Evolutionary conservation across 2,888 invertebrate genomes (phyloP).

Genomic region (Dryobota labecula): DNA sequence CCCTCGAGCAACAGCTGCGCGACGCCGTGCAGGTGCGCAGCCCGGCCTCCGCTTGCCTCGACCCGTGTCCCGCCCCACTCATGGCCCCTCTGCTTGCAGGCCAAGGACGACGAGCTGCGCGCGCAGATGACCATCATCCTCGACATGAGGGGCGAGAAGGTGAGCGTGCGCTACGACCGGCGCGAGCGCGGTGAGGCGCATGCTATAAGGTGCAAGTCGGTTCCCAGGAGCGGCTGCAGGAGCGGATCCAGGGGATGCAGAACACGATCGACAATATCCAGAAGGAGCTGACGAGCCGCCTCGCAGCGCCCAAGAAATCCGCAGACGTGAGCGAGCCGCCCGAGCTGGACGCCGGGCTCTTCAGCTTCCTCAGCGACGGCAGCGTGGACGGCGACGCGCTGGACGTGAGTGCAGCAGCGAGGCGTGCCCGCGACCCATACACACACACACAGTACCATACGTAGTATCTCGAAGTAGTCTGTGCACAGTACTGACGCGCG

Average conservation of each 20-base stretch:
- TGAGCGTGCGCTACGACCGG: slow-evolving; percentile 39
- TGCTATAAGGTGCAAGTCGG: neutral
- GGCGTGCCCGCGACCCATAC: neutral
- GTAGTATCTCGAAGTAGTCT: too few species aligned
- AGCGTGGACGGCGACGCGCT: slow-evolving; percentile 70
- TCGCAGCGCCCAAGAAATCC: slow-evolving; percentile 30
- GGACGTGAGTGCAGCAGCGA: slow-evolving; percentile 60
- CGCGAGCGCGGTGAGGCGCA: neutral
- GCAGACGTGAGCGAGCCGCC: slow-evolving; percentile 29
- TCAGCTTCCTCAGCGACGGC: slow-evolving; percentile 73
- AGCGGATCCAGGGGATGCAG: slow-evolving; percentile 77
- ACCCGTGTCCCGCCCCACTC: neutral
- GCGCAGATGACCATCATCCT: slow-evolving; percentile 75
- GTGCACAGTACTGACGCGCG: neutral
- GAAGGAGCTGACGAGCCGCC: slow-evolving; percentile 78
- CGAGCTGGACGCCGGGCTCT: slow-evolving; percentile 55
- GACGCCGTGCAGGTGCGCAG: slow-evolving; percentile 18
- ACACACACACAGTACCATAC: too few species aligned
- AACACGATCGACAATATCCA: slow-evolving; percentile 81
- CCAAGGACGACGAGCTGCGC: slow-evolving; percentile 75
- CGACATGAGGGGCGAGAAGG: slow-evolving; percentile 79
- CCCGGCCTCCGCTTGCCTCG: slow-evolving; percentile 35
- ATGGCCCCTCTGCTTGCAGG: slow-evolving; percentile 48
- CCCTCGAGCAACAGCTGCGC: slow-evolving; percentile 9
- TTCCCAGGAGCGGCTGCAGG: slow-evolving; percentile 76